Conservation (phyloP, 2,113 vertebrate species). For the Heterotis niloticus region DNA sequence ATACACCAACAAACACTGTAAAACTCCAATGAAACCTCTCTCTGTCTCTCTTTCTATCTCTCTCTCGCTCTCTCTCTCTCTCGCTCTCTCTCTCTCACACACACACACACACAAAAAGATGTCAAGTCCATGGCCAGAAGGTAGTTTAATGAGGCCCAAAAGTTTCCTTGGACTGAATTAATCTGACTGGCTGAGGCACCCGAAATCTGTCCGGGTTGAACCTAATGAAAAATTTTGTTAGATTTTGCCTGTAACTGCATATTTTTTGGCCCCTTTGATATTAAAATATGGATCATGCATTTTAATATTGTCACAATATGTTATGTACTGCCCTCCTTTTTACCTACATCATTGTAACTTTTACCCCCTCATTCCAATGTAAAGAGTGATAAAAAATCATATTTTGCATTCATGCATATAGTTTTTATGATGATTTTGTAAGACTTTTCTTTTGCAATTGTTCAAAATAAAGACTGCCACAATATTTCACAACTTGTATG, state of each 20-base stretch:
- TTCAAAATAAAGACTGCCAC: too few relatives aligned
- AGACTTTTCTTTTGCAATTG: not conserved
- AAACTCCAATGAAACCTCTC: constrained; percentile 10
- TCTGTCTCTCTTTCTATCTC: too few relatives aligned
- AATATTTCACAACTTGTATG: too few relatives aligned
- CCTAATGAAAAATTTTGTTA: not conserved
- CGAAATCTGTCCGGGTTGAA: too few relatives aligned
- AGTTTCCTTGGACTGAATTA: not conserved
- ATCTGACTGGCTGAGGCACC: too few relatives aligned
- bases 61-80: too few relatives aligned
- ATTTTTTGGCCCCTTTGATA: not conserved
- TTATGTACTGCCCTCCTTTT: not conserved
- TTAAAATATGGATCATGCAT: constrained; percentile 21
- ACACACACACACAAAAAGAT: constrained; percentile 20
- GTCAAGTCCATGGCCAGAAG: too few relatives aligned
- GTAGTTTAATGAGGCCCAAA: not conserved
- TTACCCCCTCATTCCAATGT: not conserved
- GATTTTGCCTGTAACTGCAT: not conserved
- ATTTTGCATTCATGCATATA: constrained; percentile 9
- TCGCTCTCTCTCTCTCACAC: too few relatives aligned
- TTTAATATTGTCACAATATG: not conserved
- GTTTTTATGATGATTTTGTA: not conserved
- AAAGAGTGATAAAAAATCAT: constrained; percentile 9
- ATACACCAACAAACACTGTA: constrained; percentile 7
- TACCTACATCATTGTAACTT: not conserved